Evolutionary conservation across 2,797 vertebrate species (phyloP).

Genomic region (Eulemur coronatus): DNA sequence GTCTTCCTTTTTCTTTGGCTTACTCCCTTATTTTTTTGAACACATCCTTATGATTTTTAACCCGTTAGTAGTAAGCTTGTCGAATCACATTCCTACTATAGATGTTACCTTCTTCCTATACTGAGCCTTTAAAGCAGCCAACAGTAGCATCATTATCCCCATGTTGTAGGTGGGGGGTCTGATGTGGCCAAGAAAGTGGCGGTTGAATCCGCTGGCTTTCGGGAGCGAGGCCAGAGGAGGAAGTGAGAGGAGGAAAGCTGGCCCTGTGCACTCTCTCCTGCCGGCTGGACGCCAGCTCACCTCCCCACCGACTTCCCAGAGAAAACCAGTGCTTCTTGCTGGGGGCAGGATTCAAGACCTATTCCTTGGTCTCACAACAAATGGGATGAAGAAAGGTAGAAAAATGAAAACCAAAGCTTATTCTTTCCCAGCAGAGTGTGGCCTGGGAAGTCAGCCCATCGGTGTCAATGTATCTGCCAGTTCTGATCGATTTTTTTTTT

Average conservation of each 20-base stretch:
- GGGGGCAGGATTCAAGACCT: neutral
- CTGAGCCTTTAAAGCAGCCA: neutral
- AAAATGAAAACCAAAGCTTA: neutral
- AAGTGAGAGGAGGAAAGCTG: neutral
- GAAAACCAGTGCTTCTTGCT: neutral
- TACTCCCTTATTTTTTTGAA: neutral
- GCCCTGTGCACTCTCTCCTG: neutral
- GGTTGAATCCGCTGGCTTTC: neutral
- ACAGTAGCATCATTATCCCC: neutral
- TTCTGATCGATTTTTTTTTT: accelerated
- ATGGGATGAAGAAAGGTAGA: neutral
- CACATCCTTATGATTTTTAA: neutral
- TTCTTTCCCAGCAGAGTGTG: neutral
- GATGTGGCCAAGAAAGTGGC: neutral
- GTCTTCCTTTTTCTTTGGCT: neutral
- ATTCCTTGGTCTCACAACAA: neutral
- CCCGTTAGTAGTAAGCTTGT: neutral
- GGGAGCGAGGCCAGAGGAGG: neutral
- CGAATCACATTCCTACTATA: neutral
- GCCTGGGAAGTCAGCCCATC: neutral
- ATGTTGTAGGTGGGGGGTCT: neutral
- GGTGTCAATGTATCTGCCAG: accelerated
- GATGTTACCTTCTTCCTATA: neutral
- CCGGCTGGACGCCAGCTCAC: neutral
- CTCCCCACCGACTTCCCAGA: neutral